phyloP scores from a whole-genome alignment of 2,888 invertebrate species.

The Plagodis pulveraria region DNA sequence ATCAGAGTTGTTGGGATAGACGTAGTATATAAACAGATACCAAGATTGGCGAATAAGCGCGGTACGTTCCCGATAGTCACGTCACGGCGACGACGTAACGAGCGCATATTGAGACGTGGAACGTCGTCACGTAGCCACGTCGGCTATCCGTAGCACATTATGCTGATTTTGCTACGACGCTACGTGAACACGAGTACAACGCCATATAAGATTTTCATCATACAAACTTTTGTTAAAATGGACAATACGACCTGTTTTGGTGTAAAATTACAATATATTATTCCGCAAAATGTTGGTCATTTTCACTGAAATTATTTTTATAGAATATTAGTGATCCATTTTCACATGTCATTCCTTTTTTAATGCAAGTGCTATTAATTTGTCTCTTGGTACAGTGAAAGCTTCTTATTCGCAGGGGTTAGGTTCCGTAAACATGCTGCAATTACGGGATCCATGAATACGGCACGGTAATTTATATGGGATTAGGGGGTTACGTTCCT shows the following conservation, averaged over 20 bases:
- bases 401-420: too few species aligned
- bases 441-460: too few species aligned
- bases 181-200: slow-evolving; percentile 17
- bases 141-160: slow-evolving; percentile 63
- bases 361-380: too few species aligned
- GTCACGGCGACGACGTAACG: slow-evolving; percentile 40
- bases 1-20: too few species aligned
- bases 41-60: slow-evolving; percentile 26
- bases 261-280: not conserved
- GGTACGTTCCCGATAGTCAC: slow-evolving; percentile 25
- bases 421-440: too few species aligned
- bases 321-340: too few species aligned
- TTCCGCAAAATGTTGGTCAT: not conserved
- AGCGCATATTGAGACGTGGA: slow-evolving; percentile 59
- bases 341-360: too few species aligned
- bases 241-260: not conserved
- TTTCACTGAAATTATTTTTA: too few species aligned
- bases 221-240: not conserved
- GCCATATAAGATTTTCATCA: slow-evolving; percentile 12
- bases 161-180: slow-evolving; percentile 57
- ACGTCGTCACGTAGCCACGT: slow-evolving; percentile 63
- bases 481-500: too few species aligned
- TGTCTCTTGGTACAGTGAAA: too few species aligned
- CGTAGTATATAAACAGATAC: not conserved
- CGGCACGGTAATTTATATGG: too few species aligned